phyloP scores from a whole-genome alignment of 2,113 vertebrate genomes.

The Scortum barcoo region DNA sequence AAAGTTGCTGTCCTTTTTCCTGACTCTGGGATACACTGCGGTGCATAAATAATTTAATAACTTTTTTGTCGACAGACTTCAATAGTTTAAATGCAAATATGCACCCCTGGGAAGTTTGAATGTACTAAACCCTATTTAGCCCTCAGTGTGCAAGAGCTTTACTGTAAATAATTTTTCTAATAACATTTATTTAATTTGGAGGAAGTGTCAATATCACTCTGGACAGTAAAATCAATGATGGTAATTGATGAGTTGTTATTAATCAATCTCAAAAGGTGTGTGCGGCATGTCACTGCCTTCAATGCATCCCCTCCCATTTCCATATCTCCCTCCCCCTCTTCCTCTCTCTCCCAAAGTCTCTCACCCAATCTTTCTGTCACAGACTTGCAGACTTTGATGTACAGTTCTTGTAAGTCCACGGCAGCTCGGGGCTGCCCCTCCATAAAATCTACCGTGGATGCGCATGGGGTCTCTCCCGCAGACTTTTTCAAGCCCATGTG shows the following conservation, averaged over 20 bases:
- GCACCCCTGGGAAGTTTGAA: constrained; percentile 15
- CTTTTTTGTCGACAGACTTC: too few species aligned
- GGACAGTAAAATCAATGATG: constrained; percentile 31
- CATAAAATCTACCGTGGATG: constrained; percentile 36
- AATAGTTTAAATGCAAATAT: constrained; percentile 10
- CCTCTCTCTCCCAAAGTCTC: constrained; percentile 25
- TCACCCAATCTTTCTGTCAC: constrained; percentile 28
- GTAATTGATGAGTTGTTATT: constrained; percentile 29
- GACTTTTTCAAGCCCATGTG: constrained; percentile 37
- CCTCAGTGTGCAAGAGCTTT: not conserved
- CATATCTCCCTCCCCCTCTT: constrained; percentile 13
- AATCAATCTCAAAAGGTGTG: constrained; percentile 33
- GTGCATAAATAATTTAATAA: constrained; percentile 28
- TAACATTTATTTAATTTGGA: constrained; percentile 32
- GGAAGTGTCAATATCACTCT: constrained; percentile 37
- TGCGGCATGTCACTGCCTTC: not conserved
- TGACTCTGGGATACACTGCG: not conserved
- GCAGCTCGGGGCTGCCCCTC: constrained; percentile 29
- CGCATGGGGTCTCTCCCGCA: constrained; percentile 16
- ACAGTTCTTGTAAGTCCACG: constrained; percentile 39
- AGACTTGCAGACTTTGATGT: constrained; percentile 52
- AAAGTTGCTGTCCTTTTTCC: not conserved
- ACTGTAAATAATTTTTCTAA: constrained; percentile 43
- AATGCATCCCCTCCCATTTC: not conserved
- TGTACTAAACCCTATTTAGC: constrained; percentile 3